Evolutionary conservation across 2,797 vertebrate genomes (phyloP).

Genomic region (Clamator glandarius): DNA sequence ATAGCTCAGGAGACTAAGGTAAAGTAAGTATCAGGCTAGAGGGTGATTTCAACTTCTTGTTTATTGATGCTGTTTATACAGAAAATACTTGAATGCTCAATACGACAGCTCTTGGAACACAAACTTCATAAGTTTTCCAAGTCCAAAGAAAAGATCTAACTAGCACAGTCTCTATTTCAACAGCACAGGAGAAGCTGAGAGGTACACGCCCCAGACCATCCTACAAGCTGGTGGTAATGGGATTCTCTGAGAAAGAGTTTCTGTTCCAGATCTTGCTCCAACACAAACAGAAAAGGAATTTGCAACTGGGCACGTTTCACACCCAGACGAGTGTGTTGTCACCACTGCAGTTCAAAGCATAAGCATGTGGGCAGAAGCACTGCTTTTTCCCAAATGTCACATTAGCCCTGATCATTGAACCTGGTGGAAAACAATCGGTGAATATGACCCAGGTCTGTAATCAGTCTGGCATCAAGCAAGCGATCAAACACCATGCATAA

Average conservation of each 20-base stretch:
- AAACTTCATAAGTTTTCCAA: not conserved
- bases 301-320: not conserved
- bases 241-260: not conserved
- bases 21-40: no score
- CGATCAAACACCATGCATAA: not conserved
- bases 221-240: not conserved
- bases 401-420: not conserved
- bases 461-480: not conserved
- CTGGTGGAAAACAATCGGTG: not conserved
- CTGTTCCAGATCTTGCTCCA: not conserved
- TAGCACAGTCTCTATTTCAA: not conserved
- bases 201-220: not conserved
- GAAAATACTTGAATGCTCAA: not conserved
- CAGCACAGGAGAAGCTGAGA: not conserved
- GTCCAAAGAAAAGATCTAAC: not conserved
- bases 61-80: not conserved
- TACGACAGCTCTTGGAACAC: not conserved
- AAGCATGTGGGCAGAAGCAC: not conserved
- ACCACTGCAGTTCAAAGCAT: not conserved
- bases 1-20: not conserved
- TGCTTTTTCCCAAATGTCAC: not conserved
- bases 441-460: not conserved
- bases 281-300: not conserved
- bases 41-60: no score
- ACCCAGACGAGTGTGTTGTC: not conserved